Evolutionary conservation across 1,140 invertebrate species (phyloP).

Genomic region (Aleiodes sp.): DNA sequence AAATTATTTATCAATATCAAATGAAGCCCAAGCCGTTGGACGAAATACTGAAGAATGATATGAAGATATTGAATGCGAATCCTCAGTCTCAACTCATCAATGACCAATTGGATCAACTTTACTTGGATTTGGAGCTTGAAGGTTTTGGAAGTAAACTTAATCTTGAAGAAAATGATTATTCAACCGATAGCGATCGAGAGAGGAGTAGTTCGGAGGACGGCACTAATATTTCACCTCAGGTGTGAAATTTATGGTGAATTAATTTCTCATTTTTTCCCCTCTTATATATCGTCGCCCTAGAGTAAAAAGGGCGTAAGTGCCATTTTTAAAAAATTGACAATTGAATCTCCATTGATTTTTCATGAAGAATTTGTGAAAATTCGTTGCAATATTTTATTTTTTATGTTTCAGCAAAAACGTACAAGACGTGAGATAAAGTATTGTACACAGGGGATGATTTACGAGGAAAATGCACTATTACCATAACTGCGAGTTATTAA

Average conservation of each 20-base stretch:
- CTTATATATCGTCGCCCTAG: background rate
- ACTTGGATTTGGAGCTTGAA: slow-evolving; percentile 75
- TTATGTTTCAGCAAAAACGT: slow-evolving; percentile 45
- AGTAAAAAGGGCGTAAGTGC: background rate
- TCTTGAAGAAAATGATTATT: background rate
- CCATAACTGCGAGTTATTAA: slow-evolving; percentile 36
- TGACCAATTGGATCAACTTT: slow-evolving; percentile 77
- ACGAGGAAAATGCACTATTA: slow-evolving; percentile 60
- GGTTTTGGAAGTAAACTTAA: background rate
- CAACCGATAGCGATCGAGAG: background rate
- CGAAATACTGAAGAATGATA: slow-evolving; percentile 74
- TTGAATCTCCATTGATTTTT: background rate
- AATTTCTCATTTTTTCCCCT: background rate
- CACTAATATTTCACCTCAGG: background rate
- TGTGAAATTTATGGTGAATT: background rate
- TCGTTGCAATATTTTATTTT: background rate
- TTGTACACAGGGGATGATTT: slow-evolving; percentile 56
- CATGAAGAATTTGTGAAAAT: background rate
- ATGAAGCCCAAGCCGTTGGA: slow-evolving; percentile 69
- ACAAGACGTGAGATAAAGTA: slow-evolving; percentile 49
- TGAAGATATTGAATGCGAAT: slow-evolving; percentile 69
- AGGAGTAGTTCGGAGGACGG: background rate
- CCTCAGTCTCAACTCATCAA: slow-evolving; percentile 76
- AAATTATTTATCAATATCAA: slow-evolving; percentile 77
- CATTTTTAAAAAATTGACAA: background rate